phyloP scores from a whole-genome alignment of 2,113 vertebrate species.

The Indicator maculatus region DNA sequence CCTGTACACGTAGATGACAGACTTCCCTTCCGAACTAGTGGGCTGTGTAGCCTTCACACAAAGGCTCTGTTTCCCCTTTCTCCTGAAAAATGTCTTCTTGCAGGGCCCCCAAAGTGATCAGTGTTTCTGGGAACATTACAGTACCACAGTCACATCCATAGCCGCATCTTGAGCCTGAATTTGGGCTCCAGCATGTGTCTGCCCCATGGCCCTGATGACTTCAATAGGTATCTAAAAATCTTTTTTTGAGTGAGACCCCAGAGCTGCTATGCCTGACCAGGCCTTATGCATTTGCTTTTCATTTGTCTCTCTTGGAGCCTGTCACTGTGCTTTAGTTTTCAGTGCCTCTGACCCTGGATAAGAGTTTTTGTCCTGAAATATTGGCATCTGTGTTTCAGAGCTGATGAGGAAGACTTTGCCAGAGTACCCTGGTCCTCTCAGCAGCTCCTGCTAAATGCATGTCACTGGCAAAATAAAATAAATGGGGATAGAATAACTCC shows the following conservation, averaged over 20 bases:
- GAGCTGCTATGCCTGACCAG: accelerated
- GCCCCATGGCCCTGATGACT: accelerated
- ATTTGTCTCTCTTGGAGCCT: neutral
- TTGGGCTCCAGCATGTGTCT: neutral
- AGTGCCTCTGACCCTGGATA: neutral
- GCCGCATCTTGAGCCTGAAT: neutral
- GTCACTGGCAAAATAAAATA: constrained; percentile 32
- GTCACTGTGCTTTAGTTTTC: neutral
- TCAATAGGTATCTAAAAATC: neutral
- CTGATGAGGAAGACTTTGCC: neutral
- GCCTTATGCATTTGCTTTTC: neutral
- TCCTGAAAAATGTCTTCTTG: neutral
- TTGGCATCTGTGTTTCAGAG: neutral
- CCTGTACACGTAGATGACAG: neutral
- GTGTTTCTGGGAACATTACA: accelerated
- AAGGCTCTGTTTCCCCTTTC: neutral
- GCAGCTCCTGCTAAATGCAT: neutral
- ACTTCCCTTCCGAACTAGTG: neutral
- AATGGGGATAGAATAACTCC: constrained; percentile 46
- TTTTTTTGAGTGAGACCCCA: neutral
- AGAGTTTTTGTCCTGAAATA: neutral
- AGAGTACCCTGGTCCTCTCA: neutral
- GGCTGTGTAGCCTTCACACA: neutral
- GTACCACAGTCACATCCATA: accelerated
- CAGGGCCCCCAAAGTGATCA: accelerated